Evolutionary conservation across 2,113 vertebrate species (phyloP), one percentile per base, ranked within the genome.

Genomic region (Dolichotis patagonum): DNA sequence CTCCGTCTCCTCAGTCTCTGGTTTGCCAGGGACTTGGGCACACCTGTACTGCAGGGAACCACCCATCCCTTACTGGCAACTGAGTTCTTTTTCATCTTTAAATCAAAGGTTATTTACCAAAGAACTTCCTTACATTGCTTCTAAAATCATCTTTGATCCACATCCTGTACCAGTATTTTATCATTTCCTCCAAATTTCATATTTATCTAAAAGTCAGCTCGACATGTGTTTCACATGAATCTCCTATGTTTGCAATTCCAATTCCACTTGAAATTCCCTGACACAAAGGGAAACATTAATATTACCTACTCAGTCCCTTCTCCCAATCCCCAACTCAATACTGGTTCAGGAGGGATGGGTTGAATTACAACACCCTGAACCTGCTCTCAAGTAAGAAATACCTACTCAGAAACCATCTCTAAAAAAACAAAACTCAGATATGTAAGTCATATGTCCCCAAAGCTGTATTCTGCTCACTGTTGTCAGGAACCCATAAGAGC

Each of bases 341-440:
- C 20, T 62, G 22, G n/a, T 84, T 71, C 49, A 38, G 62, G 63
- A 86, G 86, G 35, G 28, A 56, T 38, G 52, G 41, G n/a, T 28
- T 82, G 88, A 43, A n/a, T 6, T 71, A 14, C 3, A 91, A 71
- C 8, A 46, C 62, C 69, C 63, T 91, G 71, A 49, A 88, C 52
- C 38, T 43, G 19, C 90, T 87, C 32, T 88, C 93, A 63, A 83
- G 56, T 30, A 85, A 41, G 78, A 91, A 96, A 88, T n/a, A 84
- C 85, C 88, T 95, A 69, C 80, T 90, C 81, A 90, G 83, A 97
- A 96, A 94, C 81, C 54, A 22, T 71, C 85, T 78, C 83, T 91
- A 96, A 91, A 38, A 93, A 96, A 91, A 95, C 78, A 91, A 41
- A 92, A 83, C 85, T 85, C 24, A 8, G 75, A 84, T 54, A 83